Conservation (phyloP, 2,888 invertebrate genomes). For the Rhopalosiphum nymphaeae region DNA sequence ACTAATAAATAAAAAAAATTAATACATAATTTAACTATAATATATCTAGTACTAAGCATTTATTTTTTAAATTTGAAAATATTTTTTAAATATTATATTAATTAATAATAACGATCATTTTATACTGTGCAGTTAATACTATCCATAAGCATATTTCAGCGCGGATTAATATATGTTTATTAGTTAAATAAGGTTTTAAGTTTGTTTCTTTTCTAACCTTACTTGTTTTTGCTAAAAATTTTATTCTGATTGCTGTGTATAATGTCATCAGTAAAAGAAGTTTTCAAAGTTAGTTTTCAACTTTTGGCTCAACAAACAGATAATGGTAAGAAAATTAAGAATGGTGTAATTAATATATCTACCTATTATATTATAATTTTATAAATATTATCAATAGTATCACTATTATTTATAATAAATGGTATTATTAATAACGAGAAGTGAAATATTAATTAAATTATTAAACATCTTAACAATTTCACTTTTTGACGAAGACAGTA, state of each 20-base stretch:
- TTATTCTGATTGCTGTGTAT: neutral
- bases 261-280: constrained; percentile 50
- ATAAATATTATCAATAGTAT: neutral
- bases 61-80: neutral
- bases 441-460: neutral
- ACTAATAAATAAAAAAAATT: neutral
- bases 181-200: neutral
- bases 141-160: neutral
- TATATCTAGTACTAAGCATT: neutral
- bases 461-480: neutral
- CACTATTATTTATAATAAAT: too few relatives aligned
- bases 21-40: neutral
- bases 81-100: neutral
- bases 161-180: neutral
- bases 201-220: neutral
- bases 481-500: neutral
- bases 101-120: neutral
- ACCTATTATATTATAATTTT: neutral
- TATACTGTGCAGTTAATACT: too few relatives aligned
- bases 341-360: too few relatives aligned
- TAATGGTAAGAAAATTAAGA: constrained; percentile 22
- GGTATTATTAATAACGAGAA: neutral
- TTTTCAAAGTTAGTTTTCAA: constrained; percentile 61
- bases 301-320: constrained; percentile 57
- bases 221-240: neutral